Base-by-base conservation (phyloP, 2,113 vertebrate genomes). In the Rattus norvegicus region DNA sequence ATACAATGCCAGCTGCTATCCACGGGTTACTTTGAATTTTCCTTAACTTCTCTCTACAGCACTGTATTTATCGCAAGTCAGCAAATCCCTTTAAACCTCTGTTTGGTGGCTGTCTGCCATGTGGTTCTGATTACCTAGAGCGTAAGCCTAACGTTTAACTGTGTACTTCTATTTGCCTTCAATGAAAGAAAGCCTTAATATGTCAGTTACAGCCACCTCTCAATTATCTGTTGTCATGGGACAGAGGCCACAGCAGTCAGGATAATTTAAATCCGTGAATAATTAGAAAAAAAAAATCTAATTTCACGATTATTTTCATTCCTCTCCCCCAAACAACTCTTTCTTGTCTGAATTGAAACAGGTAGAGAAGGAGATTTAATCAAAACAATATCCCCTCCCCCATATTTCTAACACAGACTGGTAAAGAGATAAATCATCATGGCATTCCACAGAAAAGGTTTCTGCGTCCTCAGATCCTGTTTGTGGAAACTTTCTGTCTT, bases 241-340 rank as follows among this genome's bases (percentile, higher is more conserved):
- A 88, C 94, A 93, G 59, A 96, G 84, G 67, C 19, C 39, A 92
- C 79, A 80, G 85, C 3, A 93, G 52, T 39, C 84, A 96, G 67
- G 49, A 89, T 70, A 97, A 93, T 96, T 93, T 90, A 95, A 97
- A 95, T 30, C 36, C 49, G 83, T 1, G 72, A 65, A 65, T 92
- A 94, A 94, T 95, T 81, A 96, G 76, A 54, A 54, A 54, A n/a
- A n/a, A 81, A 96, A 86, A 89, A 54, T 90, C 47, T 77, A 85
- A 93, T 95, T 94, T 95, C 79, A 54, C 54, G 67, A 94, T 94
- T 95, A 88, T 90, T 97, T 94, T 92, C 11, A 94, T 92, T 77
- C 43, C 19, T 70, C 24, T 88, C 28, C 24, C 11, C n/a, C 61
- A 86, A 93, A 85, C 3, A 94, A 56, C 49, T 43, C 67, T 94